These are phyloP conservation scores for Epinephelus malabaricus DNA, from an alignment of 2,797 vertebrate species.

Conservation along the genomic window DNA sequence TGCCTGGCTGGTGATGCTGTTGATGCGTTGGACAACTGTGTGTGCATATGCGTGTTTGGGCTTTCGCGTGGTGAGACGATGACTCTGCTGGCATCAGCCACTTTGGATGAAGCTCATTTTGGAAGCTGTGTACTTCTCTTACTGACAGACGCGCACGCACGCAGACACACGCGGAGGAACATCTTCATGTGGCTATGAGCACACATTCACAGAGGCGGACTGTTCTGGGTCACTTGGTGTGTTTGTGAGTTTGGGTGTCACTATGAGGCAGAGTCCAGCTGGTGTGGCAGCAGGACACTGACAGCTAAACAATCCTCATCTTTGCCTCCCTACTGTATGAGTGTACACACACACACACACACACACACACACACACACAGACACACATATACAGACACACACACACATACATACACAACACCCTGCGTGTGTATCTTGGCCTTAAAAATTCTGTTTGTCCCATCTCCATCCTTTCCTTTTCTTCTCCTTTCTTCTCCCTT, in stretches of 20 bases:
- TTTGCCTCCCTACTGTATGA: slow-evolving; percentile 50
- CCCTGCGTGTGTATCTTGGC: slow-evolving; percentile 48
- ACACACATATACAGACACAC: background rate
- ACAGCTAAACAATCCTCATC: slow-evolving; percentile 75
- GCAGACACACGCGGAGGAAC: slow-evolving; percentile 28
- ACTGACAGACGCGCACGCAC: slow-evolving; percentile 42
- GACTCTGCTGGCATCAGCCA: slow-evolving; percentile 73
- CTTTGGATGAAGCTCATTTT: slow-evolving; percentile 71
- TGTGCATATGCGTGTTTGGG: slow-evolving; percentile 44
- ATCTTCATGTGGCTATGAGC: slow-evolving; percentile 54
- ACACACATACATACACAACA: slow-evolving; percentile 1
- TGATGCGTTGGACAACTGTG: slow-evolving; percentile 69
- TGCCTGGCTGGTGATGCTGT: slow-evolving; percentile 72
- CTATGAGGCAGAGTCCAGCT: slow-evolving; percentile 78
- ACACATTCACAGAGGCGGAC: slow-evolving; percentile 66
- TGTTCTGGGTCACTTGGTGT: slow-evolving; percentile 76
- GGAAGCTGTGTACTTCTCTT: slow-evolving; percentile 52
- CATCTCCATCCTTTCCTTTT: slow-evolving; percentile 39
- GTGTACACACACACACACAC: background rate
- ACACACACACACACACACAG: slow-evolving; percentile 8
- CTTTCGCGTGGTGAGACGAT: slow-evolving; percentile 57
- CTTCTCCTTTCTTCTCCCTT: slow-evolving; percentile 44
- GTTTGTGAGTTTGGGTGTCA: slow-evolving; percentile 72
- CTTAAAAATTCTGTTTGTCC: slow-evolving; percentile 43
- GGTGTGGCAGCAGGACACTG: slow-evolving; percentile 78